Conservation (phyloP, 2,797 vertebrate genomes). For the Tamandua tetradactyla region DNA sequence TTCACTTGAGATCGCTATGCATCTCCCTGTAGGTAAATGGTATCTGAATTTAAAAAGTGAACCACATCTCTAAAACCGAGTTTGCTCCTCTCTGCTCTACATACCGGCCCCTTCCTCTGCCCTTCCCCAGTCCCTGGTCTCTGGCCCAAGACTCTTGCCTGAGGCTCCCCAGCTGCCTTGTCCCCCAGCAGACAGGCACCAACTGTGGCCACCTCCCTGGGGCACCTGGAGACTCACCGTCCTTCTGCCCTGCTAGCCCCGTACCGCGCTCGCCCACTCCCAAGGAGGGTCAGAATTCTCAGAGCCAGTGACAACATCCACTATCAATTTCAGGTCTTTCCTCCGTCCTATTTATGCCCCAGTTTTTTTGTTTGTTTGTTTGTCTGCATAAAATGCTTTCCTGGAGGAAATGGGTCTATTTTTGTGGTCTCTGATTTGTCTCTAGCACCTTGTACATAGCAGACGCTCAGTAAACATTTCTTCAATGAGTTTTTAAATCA, state of each 20-base stretch:
- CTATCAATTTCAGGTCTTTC: neutral
- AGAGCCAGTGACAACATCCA: neutral
- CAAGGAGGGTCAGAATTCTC: neutral
- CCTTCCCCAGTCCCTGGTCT: too few relatives aligned
- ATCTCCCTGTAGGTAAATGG: too few relatives aligned
- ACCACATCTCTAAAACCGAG: too few relatives aligned
- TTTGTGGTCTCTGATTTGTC: neutral
- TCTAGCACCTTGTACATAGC: neutral
- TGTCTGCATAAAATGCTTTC: neutral
- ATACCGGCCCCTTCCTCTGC: too few relatives aligned
- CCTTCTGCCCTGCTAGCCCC: neutral
- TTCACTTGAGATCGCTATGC: too few relatives aligned
- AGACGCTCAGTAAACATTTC: neutral
- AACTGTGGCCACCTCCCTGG: neutral
- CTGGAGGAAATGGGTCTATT: neutral
- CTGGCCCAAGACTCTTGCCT: too few relatives aligned
- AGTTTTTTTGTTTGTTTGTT: neutral
- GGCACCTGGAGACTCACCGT: too few relatives aligned
- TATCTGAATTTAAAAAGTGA: too few relatives aligned
- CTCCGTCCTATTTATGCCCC: neutral
- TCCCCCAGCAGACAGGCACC: neutral
- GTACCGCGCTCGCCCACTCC: neutral
- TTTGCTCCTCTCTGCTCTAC: too few relatives aligned
- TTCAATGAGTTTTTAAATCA: neutral
- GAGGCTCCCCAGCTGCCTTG: too few relatives aligned